Conservation (phyloP, 2,113 vertebrate genomes). For the Laterallus jamaicensis region DNA sequence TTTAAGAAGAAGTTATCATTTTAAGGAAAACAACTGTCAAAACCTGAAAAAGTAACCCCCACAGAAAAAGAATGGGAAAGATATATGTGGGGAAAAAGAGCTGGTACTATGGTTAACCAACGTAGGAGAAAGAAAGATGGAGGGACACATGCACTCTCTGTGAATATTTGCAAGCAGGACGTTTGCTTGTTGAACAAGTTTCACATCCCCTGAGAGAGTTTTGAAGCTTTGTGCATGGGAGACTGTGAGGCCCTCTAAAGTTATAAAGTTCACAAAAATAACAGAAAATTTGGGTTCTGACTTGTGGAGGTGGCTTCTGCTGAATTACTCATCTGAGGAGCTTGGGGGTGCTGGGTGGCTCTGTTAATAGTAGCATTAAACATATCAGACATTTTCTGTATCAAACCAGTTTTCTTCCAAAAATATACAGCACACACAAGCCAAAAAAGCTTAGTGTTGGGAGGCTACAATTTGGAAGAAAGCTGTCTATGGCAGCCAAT, state of each 20-base stretch:
- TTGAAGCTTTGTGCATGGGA: background rate
- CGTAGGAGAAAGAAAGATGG: background rate
- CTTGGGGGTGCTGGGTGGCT: no score
- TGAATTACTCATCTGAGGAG: background rate
- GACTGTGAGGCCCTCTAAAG: background rate
- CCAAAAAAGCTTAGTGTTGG: rapidly evolving
- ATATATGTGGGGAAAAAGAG: background rate
- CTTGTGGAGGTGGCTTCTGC: background rate
- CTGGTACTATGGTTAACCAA: background rate
- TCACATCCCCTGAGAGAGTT: background rate
- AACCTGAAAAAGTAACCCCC: background rate
- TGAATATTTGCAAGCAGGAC: background rate
- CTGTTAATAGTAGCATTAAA: background rate
- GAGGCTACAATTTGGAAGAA: background rate
- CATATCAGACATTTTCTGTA: background rate
- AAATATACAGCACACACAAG: background rate
- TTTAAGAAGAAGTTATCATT: background rate
- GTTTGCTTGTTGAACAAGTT: background rate
- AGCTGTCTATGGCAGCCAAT: rapidly evolving
- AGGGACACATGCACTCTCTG: rapidly evolving
- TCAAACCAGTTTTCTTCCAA: background rate
- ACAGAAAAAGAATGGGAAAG: background rate
- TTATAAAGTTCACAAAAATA: background rate
- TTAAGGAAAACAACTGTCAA: background rate
- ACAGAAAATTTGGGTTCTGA: background rate